These are phyloP conservation scores for Conchocele bisecta DNA, from an alignment of 2,888 invertebrate genomes.

Conservation along the genomic window DNA sequence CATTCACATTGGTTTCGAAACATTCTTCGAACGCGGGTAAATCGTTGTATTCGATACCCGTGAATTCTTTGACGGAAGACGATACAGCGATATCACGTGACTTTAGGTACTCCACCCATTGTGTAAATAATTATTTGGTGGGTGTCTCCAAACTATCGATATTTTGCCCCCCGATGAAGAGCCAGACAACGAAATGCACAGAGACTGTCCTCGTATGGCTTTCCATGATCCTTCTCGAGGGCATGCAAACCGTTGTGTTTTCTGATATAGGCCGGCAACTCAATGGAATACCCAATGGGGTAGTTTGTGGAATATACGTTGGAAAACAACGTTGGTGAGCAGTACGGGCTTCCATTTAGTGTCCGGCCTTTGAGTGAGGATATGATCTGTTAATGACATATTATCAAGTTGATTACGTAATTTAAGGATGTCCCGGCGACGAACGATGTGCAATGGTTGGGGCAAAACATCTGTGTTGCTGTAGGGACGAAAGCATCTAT, in stretches of 20 bases:
- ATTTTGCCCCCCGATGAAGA: slow-evolving; percentile 9
- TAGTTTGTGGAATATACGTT: too few species aligned
- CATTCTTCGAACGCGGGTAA: slow-evolving; percentile 7
- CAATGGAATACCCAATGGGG: too few species aligned
- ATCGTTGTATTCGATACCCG: background rate
- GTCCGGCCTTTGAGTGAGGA: too few species aligned
- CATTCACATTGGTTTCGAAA: slow-evolving; percentile 16
- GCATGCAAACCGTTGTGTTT: slow-evolving; percentile 8
- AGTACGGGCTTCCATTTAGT: too few species aligned
- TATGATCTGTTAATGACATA: too few species aligned
- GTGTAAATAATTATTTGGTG: too few species aligned
- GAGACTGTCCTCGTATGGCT: slow-evolving; percentile 24
- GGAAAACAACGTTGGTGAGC: slow-evolving; percentile 6
- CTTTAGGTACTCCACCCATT: too few species aligned
- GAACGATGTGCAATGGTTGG: slow-evolving; percentile 7
- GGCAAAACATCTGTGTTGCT: slow-evolving; percentile 21
- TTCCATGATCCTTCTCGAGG: slow-evolving; percentile 4
- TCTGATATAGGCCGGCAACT: too few species aligned
- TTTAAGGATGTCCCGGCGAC: slow-evolving; percentile 4
- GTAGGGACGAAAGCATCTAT: slow-evolving; percentile 19
- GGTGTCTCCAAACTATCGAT: background rate
- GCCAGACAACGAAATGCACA: too few species aligned
- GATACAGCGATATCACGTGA: background rate
- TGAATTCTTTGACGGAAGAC: slow-evolving; percentile 1
- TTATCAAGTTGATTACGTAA: too few species aligned